These are phyloP conservation scores for Epinotia brunnichana DNA, from an alignment of 2,888 invertebrate genomes.

Conservation along the genomic window DNA sequence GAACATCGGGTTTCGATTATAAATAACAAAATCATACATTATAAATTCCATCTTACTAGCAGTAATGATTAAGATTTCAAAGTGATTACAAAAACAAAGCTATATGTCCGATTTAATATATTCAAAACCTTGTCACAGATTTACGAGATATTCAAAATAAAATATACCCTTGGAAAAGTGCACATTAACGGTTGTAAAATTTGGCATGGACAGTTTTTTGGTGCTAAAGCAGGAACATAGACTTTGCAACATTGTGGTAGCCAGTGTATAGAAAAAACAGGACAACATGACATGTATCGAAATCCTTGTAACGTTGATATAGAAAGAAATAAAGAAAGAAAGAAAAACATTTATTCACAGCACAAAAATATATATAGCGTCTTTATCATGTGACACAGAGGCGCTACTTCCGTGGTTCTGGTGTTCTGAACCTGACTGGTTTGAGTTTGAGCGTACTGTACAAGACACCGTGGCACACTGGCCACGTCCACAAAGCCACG, in stretches of 20 bases:
- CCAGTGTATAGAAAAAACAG: neutral
- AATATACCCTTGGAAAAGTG: neutral
- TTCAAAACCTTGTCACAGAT: neutral
- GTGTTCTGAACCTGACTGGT: conserved; percentile 15
- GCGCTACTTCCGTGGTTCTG: neutral
- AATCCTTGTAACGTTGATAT: neutral
- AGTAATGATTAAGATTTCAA: conserved; percentile 14
- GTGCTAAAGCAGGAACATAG: neutral
- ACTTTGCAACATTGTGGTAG: conserved; percentile 12
- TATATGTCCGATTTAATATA: neutral
- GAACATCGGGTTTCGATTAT: conserved; percentile 40
- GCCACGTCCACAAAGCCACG: conserved; percentile 54
- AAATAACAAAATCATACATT: conserved; percentile 31
- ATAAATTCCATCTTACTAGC: conserved; percentile 34
- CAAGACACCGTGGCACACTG: conserved; percentile 25
- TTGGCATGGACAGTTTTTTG: conserved; percentile 19
- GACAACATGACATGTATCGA: neutral
- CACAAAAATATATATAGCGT: no score
- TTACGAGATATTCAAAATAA: neutral
- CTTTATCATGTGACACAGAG: neutral
- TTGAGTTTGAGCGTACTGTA: conserved; percentile 1
- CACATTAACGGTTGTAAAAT: conserved; percentile 4
- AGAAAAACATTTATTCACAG: no score
- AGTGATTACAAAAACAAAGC: neutral
- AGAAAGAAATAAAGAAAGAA: no score